These are phyloP conservation scores for Ctenosaura bakeri DNA, from an alignment of 2,797 vertebrate genomes.

Conservation along the genomic window DNA sequence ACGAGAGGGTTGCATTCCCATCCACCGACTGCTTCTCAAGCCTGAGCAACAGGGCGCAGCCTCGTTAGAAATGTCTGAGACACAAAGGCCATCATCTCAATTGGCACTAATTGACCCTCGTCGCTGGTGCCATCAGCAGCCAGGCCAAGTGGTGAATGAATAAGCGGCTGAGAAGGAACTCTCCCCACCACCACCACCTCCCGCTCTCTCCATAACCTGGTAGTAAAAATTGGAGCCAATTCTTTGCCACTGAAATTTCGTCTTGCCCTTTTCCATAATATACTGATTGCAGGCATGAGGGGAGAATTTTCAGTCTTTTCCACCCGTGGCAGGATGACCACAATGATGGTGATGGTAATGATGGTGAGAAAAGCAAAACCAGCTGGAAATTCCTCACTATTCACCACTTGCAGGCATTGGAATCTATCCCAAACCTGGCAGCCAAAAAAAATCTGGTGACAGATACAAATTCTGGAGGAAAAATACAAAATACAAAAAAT, in stretches of 20 bases:
- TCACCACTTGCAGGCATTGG: background rate
- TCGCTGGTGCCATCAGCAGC: constrained; percentile 1
- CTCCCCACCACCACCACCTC: too few species aligned
- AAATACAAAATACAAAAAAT: background rate
- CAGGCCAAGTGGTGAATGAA: background rate
- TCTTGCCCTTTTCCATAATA: background rate
- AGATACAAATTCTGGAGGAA: background rate
- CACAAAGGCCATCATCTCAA: constrained; percentile 51
- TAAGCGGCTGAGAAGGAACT: background rate
- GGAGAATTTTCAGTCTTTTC: background rate
- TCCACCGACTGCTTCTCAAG: background rate
- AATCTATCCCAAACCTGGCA: background rate
- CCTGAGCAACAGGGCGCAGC: background rate
- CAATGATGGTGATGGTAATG: too few species aligned
- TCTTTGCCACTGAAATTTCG: background rate
- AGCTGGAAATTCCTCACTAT: background rate
- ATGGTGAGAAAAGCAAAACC: too few species aligned
- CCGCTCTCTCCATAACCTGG: background rate
- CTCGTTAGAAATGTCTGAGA: background rate
- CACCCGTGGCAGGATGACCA: background rate
- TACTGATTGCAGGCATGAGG: background rate
- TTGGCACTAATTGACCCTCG: constrained; percentile 39
- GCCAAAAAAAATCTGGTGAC: background rate
- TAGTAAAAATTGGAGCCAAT: background rate
- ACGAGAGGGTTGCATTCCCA: background rate